Evolutionary conservation across 1,140 invertebrate genomes (phyloP), one percentile per base, ranked within the genome.

Genomic region (Cepaea nemoralis): DNA sequence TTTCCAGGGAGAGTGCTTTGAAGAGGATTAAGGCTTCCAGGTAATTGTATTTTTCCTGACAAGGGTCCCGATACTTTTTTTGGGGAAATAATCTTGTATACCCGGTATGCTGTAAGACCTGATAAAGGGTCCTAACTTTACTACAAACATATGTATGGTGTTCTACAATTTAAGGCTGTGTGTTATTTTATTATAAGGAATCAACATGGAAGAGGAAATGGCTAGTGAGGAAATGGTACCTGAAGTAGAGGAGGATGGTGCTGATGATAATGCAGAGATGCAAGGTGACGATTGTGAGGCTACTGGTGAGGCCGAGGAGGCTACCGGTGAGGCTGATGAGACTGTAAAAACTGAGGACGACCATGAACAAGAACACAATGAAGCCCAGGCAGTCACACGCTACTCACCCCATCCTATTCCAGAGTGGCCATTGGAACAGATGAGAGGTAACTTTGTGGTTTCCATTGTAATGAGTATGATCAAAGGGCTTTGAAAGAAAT

Each of bases 281-380:
- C 27, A 71, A 70, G 27, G 22, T 6, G 66, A 71, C 19, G 37
- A 71, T 24, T 31, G 19, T 35, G 75, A 77, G 12, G 24, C 27
- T 37, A 59, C n/a, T 75, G 75, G n/a, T 22, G 74, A n/a, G 3
- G n/a, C n/a, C 59, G 74, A 55, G n/a, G n/a, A n/a, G n/a, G n/a
- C n/a, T n/a, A 19, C n/a, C 59, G 74, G 33, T 22, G 6, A 55
- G 6, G 33, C 10, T 63, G 55, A 59, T 8, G 75, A 77, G 3
- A 22, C 33, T 42, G 50, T 1, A n/a, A 77, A 77, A 42, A 77
- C 75, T 37, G 75, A 77, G 35, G 75, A 77, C 16, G 75, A 77
- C 10, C 45, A 63, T 16, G 75, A 77, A 39, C 31, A 77, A 42
- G 75, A 77, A 39, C 42, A 37, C 2, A 77, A 63, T 39, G 75